phyloP scores from a whole-genome alignment of 2,113 vertebrate species.

The Indri indri region DNA sequence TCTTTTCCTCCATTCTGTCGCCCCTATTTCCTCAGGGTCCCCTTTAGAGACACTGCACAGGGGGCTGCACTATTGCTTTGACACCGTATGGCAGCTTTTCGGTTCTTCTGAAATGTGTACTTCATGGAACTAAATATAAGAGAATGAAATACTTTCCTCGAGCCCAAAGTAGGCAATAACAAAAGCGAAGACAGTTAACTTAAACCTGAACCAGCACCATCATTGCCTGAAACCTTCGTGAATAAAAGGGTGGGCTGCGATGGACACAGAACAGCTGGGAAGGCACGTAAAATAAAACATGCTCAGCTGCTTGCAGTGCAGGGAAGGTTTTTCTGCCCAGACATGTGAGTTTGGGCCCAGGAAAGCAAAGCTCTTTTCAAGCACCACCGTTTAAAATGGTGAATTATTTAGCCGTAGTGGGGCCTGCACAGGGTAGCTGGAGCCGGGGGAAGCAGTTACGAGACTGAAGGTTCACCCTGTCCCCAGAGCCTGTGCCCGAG shows the following conservation, averaged over 20 bases:
- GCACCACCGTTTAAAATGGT: neutral
- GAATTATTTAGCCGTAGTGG: too few species aligned
- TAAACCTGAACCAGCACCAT: neutral
- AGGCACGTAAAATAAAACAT: neutral
- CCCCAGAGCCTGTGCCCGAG: neutral
- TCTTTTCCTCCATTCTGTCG: neutral
- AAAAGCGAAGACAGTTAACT: neutral
- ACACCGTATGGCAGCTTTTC: neutral
- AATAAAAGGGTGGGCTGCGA: neutral
- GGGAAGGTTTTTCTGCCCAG: neutral
- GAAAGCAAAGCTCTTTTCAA: neutral
- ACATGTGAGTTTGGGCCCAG: fast-evolving
- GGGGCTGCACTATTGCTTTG: neutral
- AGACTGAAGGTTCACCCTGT: neutral
- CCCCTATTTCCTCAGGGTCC: neutral
- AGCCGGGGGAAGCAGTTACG: fast-evolving
- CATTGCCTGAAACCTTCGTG: neutral
- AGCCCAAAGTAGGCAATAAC: neutral
- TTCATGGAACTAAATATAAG: slow-evolving; percentile 14
- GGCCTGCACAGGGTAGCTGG: fast-evolving
- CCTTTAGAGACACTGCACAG: fast-evolving
- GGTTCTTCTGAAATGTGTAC: neutral
- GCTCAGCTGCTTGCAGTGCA: neutral
- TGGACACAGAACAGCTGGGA: neutral
- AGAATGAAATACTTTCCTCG: neutral